A percentile compares a stretch with the other conserved stretches of the same genome.
phyloP scores from a whole-genome alignment of 2,113 vertebrate species.

The Noturus placidus region DNA sequence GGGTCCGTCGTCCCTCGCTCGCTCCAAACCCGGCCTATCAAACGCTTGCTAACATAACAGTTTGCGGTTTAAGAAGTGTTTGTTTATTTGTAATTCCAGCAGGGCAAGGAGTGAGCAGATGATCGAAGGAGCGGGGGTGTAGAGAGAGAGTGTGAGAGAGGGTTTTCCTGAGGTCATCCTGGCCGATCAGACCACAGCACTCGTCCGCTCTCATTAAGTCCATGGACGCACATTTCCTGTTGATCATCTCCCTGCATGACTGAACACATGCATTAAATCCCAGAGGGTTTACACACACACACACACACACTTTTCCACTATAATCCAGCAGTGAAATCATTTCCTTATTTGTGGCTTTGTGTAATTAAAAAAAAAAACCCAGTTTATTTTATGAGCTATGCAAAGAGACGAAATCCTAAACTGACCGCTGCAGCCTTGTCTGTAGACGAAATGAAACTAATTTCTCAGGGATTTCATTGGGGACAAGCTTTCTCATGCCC shows the following conservation, averaged over 20 bases:
- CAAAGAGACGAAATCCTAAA: not conserved
- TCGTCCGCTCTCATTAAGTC: conserved; percentile 57
- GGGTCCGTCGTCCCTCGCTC: not conserved
- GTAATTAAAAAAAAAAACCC: not conserved
- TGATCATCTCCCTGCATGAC: conserved; percentile 50
- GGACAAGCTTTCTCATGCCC: conserved; percentile 14
- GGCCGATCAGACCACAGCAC: conserved; percentile 35
- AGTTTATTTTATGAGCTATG: not conserved
- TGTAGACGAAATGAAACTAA: not conserved
- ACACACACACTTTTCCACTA: not conserved
- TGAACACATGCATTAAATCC: conserved; percentile 21
- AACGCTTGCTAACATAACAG: not conserved
- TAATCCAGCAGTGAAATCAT: not conserved
- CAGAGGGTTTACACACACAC: conserved; percentile 1
- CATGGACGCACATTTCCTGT: conserved; percentile 61
- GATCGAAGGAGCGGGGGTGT: not conserved
- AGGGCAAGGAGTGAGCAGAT: not conserved
- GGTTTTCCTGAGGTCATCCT: conserved; percentile 47
- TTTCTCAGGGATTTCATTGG: not conserved
- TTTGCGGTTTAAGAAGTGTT: not conserved
- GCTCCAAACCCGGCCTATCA: not conserved
- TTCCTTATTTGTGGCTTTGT: not conserved
- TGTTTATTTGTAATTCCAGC: conserved; percentile 8
- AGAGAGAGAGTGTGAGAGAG: conserved; percentile 22
- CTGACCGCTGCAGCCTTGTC: not conserved